Conservation (phyloP, 2,797 vertebrate species). For the Periophthalmus magnuspinnatus region DNA sequence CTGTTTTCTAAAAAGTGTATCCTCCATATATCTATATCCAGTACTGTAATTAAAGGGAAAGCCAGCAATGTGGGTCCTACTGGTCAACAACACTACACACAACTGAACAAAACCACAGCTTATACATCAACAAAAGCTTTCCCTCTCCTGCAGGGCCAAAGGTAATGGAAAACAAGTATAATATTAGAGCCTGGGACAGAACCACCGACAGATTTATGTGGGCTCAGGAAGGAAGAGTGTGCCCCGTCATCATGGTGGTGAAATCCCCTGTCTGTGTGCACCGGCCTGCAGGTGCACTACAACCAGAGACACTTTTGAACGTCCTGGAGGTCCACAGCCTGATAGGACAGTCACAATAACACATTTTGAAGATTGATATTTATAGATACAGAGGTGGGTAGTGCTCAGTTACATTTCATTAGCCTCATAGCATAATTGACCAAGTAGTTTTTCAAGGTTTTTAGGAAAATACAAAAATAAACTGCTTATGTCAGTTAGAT, state of each 20-base stretch:
- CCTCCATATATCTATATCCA: background rate
- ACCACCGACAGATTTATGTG: slow-evolving; percentile 80
- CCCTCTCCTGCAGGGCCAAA: slow-evolving; percentile 42
- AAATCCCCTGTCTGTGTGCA: slow-evolving; percentile 68
- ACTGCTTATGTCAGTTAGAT: no score
- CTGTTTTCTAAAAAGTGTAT: no score
- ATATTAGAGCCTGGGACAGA: slow-evolving; percentile 69
- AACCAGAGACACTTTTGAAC: slow-evolving; percentile 67
- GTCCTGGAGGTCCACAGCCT: slow-evolving; percentile 67
- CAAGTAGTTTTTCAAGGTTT: no score
- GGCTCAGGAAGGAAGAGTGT: slow-evolving; percentile 76
- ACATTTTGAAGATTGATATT: no score
- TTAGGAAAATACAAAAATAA: no score
- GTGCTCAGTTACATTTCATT: background rate
- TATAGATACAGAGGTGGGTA: slow-evolving; percentile 11
- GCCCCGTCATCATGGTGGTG: slow-evolving; percentile 69
- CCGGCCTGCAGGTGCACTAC: slow-evolving; percentile 64
- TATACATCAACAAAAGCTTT: slow-evolving; percentile 45
- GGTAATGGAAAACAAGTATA: slow-evolving; percentile 73
- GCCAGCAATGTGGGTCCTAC: background rate
- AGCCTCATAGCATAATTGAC: no score
- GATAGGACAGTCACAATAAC: background rate
- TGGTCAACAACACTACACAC: slow-evolving; percentile 15
- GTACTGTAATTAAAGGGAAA: slow-evolving; percentile 6
- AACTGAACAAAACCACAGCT: background rate